Conservation (phyloP, 2,888 invertebrate species). For the Drosophila phalerata region DNA sequence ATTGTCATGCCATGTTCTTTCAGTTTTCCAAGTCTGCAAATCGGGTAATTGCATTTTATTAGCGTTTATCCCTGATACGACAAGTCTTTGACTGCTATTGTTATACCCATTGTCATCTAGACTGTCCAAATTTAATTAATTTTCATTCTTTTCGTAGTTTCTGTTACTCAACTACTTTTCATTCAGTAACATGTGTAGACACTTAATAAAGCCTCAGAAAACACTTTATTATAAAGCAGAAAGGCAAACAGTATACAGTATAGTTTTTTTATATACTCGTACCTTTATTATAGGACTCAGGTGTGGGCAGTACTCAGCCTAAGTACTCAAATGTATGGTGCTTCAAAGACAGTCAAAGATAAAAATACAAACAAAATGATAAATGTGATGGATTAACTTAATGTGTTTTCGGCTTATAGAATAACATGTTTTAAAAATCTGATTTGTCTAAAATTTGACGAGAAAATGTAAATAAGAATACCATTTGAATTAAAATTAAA, state of each 20-base stretch:
- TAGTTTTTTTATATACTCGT: background rate
- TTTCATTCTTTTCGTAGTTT: background rate
- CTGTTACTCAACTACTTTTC: background rate
- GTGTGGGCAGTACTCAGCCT: constrained; percentile 53
- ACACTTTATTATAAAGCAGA: constrained; percentile 25
- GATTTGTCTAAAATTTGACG: constrained; percentile 2
- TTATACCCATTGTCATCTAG: constrained; percentile 42
- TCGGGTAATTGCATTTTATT: constrained; percentile 73
- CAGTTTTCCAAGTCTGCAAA: constrained; percentile 24
- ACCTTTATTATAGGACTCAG: constrained; percentile 46
- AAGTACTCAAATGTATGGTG: constrained; percentile 41
- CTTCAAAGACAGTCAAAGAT: constrained; percentile 4
- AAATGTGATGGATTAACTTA: constrained; percentile 59
- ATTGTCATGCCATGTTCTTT: constrained; percentile 40
- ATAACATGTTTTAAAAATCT: constrained; percentile 19
- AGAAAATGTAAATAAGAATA: background rate
- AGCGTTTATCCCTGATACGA: constrained; percentile 58
- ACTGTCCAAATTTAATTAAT: constrained; percentile 50
- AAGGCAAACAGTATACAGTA: constrained; percentile 24
- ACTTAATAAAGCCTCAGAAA: constrained; percentile 36
- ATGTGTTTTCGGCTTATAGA: constrained; percentile 41
- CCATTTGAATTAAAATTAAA: background rate
- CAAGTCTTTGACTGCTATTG: constrained; percentile 28
- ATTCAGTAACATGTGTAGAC: constrained; percentile 33
- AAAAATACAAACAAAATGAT: constrained; percentile 33